Percentiles rank a stretch among this genome's conserved stretches.
Evolutionary conservation across 2,113 vertebrate genomes (phyloP).

Genomic region (Lanius ludovicianus): DNA sequence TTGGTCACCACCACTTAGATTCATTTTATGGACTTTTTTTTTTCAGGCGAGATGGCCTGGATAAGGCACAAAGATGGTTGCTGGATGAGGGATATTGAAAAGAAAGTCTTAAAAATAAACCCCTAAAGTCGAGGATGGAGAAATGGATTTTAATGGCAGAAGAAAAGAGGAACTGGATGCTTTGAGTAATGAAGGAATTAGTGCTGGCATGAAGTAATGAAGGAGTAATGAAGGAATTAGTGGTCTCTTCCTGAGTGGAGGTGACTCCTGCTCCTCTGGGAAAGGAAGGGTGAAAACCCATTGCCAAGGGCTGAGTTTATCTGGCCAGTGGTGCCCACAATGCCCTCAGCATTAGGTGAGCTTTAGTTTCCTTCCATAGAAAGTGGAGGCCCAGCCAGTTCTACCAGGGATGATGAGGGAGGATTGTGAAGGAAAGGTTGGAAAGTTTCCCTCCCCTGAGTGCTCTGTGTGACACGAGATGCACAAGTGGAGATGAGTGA

Average conservation of each 20-base stretch:
- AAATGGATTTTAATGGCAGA: not conserved
- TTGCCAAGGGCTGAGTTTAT: not conserved
- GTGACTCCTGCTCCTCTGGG: not conserved
- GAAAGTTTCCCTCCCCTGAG: not conserved
- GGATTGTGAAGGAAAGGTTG: not conserved
- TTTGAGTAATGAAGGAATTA: not conserved
- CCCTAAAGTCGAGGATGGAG: not conserved
- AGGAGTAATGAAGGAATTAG: not conserved
- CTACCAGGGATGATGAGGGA: not conserved
- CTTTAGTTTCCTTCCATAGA: not conserved
- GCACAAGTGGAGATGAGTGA: not conserved
- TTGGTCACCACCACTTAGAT: not conserved
- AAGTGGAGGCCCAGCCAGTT: not conserved
- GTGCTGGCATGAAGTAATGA: not conserved
- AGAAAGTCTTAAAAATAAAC: accelerated
- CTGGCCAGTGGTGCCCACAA: not conserved
- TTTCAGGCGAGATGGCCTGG: not conserved
- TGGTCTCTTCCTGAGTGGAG: not conserved
- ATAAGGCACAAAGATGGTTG: not conserved
- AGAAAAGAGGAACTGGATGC: not conserved
- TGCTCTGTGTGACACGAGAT: not conserved
- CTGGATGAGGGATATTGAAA: not conserved
- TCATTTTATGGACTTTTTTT: not conserved
- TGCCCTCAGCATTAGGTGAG: not conserved
- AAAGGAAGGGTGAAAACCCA: not conserved